Conservation (phyloP, 2,888 invertebrate genomes). For the Melinaea marsaeus region DNA sequence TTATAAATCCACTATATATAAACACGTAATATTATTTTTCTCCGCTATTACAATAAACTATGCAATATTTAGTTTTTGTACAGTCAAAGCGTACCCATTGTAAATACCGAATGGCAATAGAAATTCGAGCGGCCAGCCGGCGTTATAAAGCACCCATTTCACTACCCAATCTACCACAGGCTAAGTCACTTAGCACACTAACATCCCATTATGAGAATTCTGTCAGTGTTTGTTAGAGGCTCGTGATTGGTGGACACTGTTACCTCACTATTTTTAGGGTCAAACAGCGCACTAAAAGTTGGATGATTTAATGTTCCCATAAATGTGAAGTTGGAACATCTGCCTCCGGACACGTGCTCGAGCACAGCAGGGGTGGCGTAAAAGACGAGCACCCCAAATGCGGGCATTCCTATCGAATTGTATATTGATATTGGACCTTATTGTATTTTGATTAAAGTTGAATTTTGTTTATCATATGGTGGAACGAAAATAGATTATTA, state of each 20-base stretch:
- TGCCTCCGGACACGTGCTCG: slow-evolving; percentile 70
- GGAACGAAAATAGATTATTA: slow-evolving; percentile 65
- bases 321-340: slow-evolving; percentile 50
- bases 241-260: no score
- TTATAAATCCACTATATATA: no score
- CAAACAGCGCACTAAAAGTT: no score
- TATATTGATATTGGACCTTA: slow-evolving; percentile 44
- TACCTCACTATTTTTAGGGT: no score
- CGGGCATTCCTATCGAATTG: slow-evolving; percentile 47
- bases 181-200: no score
- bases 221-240: no score
- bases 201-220: no score
- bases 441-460: slow-evolving; percentile 39
- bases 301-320: no score
- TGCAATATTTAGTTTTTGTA: not conserved
- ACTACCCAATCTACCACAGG: no score
- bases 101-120: slow-evolving; percentile 10
- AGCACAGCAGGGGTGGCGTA: slow-evolving; percentile 68
- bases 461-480: slow-evolving; percentile 41
- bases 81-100: slow-evolving; percentile 1
- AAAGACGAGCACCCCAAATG: slow-evolving; percentile 67
- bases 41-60: not conserved
- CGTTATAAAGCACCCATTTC: slow-evolving; percentile 22
- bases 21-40: no score
- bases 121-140: slow-evolving; percentile 32